Base-by-base conservation (phyloP, 2,797 vertebrate species). In the Hypotaenidia okinawae region DNA sequence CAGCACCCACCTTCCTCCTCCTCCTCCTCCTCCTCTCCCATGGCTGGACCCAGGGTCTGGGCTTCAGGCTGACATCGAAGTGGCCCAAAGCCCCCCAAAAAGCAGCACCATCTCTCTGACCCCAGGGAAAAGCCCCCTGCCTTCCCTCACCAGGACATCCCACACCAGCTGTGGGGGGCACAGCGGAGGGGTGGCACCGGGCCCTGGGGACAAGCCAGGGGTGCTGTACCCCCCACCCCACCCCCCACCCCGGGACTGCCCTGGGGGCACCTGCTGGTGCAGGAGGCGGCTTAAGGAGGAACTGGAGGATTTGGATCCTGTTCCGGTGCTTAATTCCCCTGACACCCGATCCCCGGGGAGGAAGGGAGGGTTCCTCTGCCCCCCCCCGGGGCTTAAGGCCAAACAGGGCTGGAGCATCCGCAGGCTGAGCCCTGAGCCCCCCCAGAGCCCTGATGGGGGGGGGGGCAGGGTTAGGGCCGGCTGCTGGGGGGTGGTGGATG, bases 241-340 rank as follows among this genome's bases (percentile, higher is more conserved):
- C 35, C 35, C 35, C 35, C 35, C 35, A 35, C 35, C 35, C 22
- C 2, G 2, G 24, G 37, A 61, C 58, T 0, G 0, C 37, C 39
- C 62, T 35, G 72, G 80, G 30, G 84, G 32, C 63, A 84, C 55
- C 54, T 2, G 4, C 1, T 11, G 66, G 70, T 35, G 61, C 66
- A 9, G 83, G 57, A 67, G 66, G 76, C 0, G 0, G 55, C 82
- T 94, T 66, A 80, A 89, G 54, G 82, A 84, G 82, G 82, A 92
- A 92, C 35, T 11, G 37, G 55, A 59, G 92, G 87, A 96, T 95
- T 95, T 94, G 82, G 76, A 87, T 96, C 89, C 51, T 88, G 69
- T 92, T 96, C 92, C 92, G 6, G 15, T 52, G 12, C 79, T 54
- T 74, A 93, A 94, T 82, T 93, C 95, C 86, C 88, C 68, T 74